phyloP scores from a whole-genome alignment of 2,113 vertebrate species.

The Grus americana region DNA sequence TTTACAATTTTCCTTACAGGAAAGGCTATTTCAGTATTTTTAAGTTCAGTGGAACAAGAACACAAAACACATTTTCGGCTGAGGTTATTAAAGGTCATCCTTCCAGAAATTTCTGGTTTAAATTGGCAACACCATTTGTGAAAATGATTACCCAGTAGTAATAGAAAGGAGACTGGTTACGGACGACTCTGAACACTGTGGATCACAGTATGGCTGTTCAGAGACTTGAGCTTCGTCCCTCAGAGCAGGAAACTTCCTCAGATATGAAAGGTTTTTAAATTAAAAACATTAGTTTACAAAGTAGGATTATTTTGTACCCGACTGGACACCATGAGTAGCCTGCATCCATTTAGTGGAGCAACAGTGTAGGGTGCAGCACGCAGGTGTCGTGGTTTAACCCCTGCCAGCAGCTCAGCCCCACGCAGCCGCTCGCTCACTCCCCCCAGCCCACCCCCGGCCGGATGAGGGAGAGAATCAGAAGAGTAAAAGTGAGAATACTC shows the following conservation, averaged over 20 bases:
- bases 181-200: neutral
- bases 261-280: neutral
- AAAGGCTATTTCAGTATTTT: neutral
- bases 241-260: neutral
- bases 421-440: too few species aligned
- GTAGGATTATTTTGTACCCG: neutral
- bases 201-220: neutral
- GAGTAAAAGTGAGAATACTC: too few species aligned
- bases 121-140: neutral
- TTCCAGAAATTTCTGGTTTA: neutral
- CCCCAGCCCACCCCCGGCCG: too few species aligned
- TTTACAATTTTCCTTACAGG: neutral
- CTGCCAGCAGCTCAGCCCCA: too few species aligned
- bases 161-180: neutral
- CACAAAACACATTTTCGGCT: neutral
- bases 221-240: neutral
- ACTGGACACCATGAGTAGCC: neutral
- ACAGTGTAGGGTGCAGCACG: fast-evolving
- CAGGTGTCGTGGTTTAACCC: too few species aligned
- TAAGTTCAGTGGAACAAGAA: neutral
- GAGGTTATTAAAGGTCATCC: neutral
- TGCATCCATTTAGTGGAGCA: too few species aligned
- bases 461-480: too few species aligned
- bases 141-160: neutral
- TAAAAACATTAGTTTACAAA: neutral